phyloP scores from a whole-genome alignment of 2,797 vertebrate species.

The Amblyopsis hoosieri region DNA sequence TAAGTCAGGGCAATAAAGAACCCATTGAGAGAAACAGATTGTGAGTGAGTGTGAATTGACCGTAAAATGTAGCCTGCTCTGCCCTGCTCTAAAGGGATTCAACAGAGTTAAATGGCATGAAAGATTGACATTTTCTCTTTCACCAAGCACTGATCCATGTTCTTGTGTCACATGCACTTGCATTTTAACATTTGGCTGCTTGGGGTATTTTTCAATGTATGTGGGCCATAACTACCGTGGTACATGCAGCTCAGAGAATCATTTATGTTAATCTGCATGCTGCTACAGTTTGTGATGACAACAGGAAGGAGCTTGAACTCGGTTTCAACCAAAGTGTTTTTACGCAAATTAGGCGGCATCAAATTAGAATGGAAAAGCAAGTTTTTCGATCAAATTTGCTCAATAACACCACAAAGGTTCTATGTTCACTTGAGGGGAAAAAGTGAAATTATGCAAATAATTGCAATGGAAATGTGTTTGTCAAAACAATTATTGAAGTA shows the following conservation, averaged over 20 bases:
- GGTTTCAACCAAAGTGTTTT: too few species aligned
- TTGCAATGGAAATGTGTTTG: too few species aligned
- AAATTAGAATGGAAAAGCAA: too few species aligned
- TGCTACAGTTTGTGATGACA: too few species aligned
- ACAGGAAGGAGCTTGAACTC: too few species aligned
- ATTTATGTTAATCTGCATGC: too few species aligned
- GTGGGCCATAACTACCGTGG: conserved; percentile 45
- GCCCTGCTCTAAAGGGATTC: conserved; percentile 64
- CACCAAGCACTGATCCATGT: neutral
- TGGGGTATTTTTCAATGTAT: conserved; percentile 5
- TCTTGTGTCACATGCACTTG: neutral
- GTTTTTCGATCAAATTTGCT: too few species aligned
- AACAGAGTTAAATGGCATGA: conserved; percentile 69
- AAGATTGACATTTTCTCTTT: conserved; percentile 29
- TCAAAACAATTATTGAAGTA: too few species aligned
- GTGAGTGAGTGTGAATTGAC: conserved; percentile 64
- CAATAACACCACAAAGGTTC: too few species aligned
- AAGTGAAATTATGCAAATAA: too few species aligned
- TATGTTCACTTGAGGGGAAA: too few species aligned
- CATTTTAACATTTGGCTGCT: neutral
- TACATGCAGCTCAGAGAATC: conserved; percentile 16
- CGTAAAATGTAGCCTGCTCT: conserved; percentile 44
- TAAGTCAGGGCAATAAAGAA: neutral
- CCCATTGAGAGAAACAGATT: conserved; percentile 32
- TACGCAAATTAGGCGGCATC: too few species aligned